These are phyloP conservation scores for Columba livia DNA, from an alignment of 2,113 vertebrate species.

Conservation along the genomic window DNA sequence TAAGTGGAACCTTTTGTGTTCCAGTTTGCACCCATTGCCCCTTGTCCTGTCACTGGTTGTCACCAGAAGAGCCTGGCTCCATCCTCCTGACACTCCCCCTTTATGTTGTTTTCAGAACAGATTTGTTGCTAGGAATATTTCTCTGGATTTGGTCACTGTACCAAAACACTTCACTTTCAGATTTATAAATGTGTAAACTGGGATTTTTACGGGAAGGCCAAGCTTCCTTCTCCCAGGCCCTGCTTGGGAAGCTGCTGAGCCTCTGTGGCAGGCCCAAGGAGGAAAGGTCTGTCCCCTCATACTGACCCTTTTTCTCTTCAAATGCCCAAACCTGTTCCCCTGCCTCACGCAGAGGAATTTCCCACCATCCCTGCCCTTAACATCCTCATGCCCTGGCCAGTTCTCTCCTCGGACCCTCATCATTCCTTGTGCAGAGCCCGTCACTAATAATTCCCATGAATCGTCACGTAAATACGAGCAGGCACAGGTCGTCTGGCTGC, in stretches of 20 bases:
- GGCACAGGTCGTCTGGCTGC: not conserved
- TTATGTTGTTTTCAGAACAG: not conserved
- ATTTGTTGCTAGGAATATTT: not conserved
- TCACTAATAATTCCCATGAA: not conserved
- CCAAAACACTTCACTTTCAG: not conserved
- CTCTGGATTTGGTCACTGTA: not conserved
- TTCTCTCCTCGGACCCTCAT: not conserved
- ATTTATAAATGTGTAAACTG: not conserved
- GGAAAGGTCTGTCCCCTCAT: not conserved
- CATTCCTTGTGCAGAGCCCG: not conserved
- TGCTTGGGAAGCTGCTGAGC: not conserved
- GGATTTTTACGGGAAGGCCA: not conserved
- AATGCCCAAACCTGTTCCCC: not conserved
- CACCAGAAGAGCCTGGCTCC: no score
- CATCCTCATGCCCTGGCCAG: accelerated
- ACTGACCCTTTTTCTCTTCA: not conserved
- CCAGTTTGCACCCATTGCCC: no score
- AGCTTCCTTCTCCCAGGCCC: not conserved
- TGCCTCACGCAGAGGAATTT: not conserved
- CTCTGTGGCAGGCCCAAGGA: not conserved
- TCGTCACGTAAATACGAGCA: not conserved
- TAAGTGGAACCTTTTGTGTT: no score
- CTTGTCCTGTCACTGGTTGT: no score
- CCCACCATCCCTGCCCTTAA: not conserved
- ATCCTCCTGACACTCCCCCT: no score